phyloP scores from a whole-genome alignment of 1,140 invertebrate species.

The Drosophila hydei region DNA sequence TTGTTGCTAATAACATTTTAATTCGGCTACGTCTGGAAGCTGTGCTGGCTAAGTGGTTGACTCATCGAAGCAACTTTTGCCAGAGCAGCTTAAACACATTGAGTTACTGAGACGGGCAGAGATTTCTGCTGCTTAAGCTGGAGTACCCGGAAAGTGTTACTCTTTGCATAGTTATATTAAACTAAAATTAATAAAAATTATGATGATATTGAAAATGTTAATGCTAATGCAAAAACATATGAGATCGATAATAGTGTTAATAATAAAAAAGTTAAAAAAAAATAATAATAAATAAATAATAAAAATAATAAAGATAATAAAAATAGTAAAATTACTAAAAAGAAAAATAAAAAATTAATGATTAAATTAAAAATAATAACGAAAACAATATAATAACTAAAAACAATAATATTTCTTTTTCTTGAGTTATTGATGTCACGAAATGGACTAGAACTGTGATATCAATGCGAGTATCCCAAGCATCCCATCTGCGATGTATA shows the following conservation, averaged over 20 bases:
- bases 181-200: neutral
- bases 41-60: neutral
- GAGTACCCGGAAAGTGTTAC: no score
- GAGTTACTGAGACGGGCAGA: neutral
- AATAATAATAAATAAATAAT: no score
- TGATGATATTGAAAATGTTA: neutral
- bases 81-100: neutral
- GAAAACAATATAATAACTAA: no score
- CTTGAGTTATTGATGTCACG: no score
- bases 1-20: conserved; percentile 68
- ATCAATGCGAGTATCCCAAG: no score
- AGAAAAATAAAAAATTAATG: no score
- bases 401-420: no score
- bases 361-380: neutral
- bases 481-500: no score
- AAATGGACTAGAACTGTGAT: no score
- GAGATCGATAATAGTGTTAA: no score
- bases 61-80: conserved; percentile 1
- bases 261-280: no score
- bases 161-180: no score
- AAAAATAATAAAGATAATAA: neutral
- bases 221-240: neutral
- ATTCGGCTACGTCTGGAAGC: conserved; percentile 21
- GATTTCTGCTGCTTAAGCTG: neutral
- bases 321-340: neutral